Evolutionary conservation across 2,113 vertebrate species (phyloP).

Genomic region (Odobenus rosmarus): DNA sequence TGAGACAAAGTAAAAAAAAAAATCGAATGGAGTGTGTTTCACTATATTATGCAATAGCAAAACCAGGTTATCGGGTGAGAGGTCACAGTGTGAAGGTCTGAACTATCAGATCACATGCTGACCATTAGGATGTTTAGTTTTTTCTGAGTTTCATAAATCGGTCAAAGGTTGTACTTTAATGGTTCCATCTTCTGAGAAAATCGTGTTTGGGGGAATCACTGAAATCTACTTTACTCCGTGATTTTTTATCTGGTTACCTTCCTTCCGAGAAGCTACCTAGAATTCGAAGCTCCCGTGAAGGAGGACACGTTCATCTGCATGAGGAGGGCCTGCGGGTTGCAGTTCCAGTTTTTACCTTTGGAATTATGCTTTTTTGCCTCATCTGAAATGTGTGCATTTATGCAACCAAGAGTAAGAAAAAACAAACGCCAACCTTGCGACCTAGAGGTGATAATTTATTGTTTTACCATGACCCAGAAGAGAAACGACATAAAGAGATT

Average conservation of each 20-base stretch:
- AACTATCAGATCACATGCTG: neutral
- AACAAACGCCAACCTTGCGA: neutral
- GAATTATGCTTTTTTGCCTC: neutral
- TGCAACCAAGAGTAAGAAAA: neutral
- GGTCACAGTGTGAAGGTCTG: neutral
- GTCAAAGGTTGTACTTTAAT: neutral
- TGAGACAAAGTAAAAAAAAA: neutral
- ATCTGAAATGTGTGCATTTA: neutral
- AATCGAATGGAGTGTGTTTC: neutral
- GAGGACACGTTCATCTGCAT: neutral
- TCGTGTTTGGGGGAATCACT: neutral
- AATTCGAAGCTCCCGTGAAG: neutral
- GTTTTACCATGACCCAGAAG: conserved; percentile 67
- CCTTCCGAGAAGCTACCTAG: neutral
- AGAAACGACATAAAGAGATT: conserved; percentile 57
- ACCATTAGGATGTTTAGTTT: neutral
- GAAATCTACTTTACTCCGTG: neutral
- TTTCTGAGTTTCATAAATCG: neutral
- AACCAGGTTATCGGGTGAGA: neutral
- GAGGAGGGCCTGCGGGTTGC: neutral
- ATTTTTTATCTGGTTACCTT: neutral
- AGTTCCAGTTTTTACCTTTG: neutral
- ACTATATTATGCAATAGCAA: neutral
- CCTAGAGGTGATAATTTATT: conserved; percentile 73
- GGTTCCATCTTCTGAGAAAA: neutral